Base-by-base conservation (phyloP, 2,113 vertebrate genomes). In the Gopherus flavomarginatus region DNA sequence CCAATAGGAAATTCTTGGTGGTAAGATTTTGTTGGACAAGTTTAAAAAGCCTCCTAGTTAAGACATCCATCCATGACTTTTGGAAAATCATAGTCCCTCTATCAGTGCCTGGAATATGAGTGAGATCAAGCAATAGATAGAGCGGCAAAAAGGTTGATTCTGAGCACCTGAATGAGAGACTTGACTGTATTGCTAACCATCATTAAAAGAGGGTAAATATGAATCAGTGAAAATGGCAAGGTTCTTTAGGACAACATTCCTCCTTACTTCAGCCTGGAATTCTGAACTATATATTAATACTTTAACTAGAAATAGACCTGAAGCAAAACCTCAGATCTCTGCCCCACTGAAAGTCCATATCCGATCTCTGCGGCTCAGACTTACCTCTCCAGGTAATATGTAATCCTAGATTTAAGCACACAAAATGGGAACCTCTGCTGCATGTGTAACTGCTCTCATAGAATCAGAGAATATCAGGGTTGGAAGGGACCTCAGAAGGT, bases 21-120 rank as follows among this genome's bases (percentile, higher is more conserved):
- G 65, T 86, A 11, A 47, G 72, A 52, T 31, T 75, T n/a, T 75
- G n/a, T 75, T 1, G 53, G 81, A 50, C 13, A 93, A 90, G 83
- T 31, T 78, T 81, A 42, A 69, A 81, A 91, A 47, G 3, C 5
- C 42, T 88, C 42, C 57, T 3, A 1, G 11, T 83, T 26, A 77
- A 24, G 21, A 42, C 91, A 47, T 1, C 21, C 75, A 79, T 38
- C 14, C 38, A 24, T 83, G 82, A n/a, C 50, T 80, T 95, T n/a
- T 80, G 91, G 83, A 87, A 95, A 93, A 91, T 77, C 14, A 72
- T 3, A 29, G 8, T 78, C 38, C 90, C 49, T 91, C 86, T 88
- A 35, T 89, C 69, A 88, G 53, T 19, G 54, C 5, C 77, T 81
- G 69, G 56, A 86, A 78, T 83, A 54, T 52, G 27, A 90, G 75